phyloP scores from a whole-genome alignment of 2,888 invertebrate genomes.

The Glomeris marginata region DNA sequence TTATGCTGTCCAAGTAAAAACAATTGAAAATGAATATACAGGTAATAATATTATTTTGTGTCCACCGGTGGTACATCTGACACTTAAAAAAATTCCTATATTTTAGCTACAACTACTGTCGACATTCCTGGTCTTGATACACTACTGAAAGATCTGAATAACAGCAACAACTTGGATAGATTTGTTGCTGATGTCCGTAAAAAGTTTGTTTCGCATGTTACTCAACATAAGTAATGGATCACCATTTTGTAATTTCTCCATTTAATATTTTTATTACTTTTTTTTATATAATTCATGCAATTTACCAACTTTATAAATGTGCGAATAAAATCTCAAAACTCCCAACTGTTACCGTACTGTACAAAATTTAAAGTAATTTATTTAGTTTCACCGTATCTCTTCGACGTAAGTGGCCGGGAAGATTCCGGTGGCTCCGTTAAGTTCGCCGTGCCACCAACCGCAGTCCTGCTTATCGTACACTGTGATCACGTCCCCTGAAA shows the following conservation, averaged over 20 bases:
- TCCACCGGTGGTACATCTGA: too few relatives aligned
- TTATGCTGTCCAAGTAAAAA: too few relatives aligned
- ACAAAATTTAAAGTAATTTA: not conserved
- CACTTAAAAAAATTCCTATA: too few relatives aligned
- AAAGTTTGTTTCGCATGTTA: conserved; percentile 1
- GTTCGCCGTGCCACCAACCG: conserved; percentile 89
- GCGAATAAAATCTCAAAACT: not conserved
- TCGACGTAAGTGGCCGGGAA: conserved; percentile 92
- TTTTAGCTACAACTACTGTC: too few relatives aligned
- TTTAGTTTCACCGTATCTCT: conserved; percentile 37
- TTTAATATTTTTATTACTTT: not conserved
- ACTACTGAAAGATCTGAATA: not conserved
- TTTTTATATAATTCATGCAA: too few relatives aligned
- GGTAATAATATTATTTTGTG: too few relatives aligned
- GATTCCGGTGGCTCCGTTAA: conserved; percentile 69
- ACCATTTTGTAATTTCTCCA: not conserved
- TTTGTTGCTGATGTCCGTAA: conserved; percentile 1
- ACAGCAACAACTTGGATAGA: not conserved
- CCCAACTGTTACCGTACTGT: not conserved
- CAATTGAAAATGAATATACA: too few relatives aligned
- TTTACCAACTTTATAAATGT: not conserved
- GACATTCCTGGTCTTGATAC: not conserved
- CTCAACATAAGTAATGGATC: not conserved
- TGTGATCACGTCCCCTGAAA: conserved; percentile 71
- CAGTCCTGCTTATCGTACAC: conserved; percentile 82